phyloP scores from a whole-genome alignment of 2,888 invertebrate genomes.

The Rhagium mordax region DNA sequence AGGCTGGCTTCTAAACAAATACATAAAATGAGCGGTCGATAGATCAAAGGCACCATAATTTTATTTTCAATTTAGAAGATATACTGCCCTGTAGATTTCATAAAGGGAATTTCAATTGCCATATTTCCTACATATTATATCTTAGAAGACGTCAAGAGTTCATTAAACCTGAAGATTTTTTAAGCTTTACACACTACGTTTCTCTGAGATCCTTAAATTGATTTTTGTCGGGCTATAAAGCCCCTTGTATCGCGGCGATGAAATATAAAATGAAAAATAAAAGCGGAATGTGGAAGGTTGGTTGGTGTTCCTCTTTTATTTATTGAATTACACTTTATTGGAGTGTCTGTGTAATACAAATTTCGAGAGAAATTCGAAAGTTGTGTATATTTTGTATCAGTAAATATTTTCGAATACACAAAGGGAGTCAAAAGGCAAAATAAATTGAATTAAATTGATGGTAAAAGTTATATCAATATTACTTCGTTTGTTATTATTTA shows the following conservation, averaged over 20 bases:
- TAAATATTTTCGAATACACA: slow-evolving; percentile 25
- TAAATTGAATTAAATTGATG: slow-evolving; percentile 12
- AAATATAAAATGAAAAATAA: slow-evolving; percentile 35
- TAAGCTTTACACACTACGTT: slow-evolving; percentile 6
- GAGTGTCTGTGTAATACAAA: slow-evolving; percentile 31
- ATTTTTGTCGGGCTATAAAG: slow-evolving; percentile 32
- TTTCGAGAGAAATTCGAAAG: slow-evolving; percentile 22
- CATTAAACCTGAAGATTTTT: slow-evolving; percentile 27
- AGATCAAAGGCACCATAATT: too few relatives aligned
- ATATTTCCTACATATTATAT: neutral
- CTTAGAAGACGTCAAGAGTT: slow-evolving; percentile 10
- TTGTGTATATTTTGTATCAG: slow-evolving; percentile 15
- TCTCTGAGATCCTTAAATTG: slow-evolving; percentile 19
- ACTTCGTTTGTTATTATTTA: slow-evolving; percentile 5
- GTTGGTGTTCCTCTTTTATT: slow-evolving; percentile 27
- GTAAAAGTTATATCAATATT: slow-evolving; percentile 14
- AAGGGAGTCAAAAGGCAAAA: slow-evolving; percentile 6
- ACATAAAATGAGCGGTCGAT: too few relatives aligned
- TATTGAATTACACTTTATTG: slow-evolving; percentile 36
- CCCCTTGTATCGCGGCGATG: slow-evolving; percentile 10
- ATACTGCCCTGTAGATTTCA: neutral
- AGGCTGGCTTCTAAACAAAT: too few relatives aligned
- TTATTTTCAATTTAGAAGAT: too few relatives aligned
- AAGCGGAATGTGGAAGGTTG: slow-evolving; percentile 20
- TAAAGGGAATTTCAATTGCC: neutral